Evolutionary conservation across 2,113 vertebrate species (phyloP), one percentile per base, ranked within the genome.

Genomic region (Condylura cristata): DNA sequence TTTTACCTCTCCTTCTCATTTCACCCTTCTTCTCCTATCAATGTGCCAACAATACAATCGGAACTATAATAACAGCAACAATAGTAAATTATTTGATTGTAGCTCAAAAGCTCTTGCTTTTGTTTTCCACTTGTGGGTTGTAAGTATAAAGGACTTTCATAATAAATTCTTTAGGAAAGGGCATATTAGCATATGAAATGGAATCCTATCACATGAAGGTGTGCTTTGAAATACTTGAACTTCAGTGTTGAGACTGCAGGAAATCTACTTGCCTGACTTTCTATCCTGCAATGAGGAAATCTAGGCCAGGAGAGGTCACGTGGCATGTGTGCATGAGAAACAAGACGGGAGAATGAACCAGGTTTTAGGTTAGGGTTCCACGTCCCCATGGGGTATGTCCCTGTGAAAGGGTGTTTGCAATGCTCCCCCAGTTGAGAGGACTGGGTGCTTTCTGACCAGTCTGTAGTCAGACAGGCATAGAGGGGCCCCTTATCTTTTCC

Each of bases 161-260:
- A 94, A 30, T n/a, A 89, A 90, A 39, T 95, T 86, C 34, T 14
- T 71, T 58, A 88, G 58, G 22, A 89, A 97, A 95, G 39, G 81
- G 8, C 30, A 51, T 22, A 65, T 76, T 76, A 86, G 41, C 39
- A 75, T 91, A 51, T 74, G 63, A 95, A 71, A 82, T 8, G 4
- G 48, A 95, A 46, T 6, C 46, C 5, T 91, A 17, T 26, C n/a
- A 39, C 66, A 41, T 24, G 53, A 76, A 60, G 3, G 3, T 80
- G 4, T 51, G 34, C 39, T 89, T 58, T 70, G 44, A 72, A 94
- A 84, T 22, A 53, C 2, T 48, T 46, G 65, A 75, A 86, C 37
- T 71, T 86, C n/a, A 10, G 2, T 10, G 10, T 22, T 83, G 39
- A 80, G 92, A 76, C 16, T 93, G 24, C n/a, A 89, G 28, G 32